Conservation (phyloP, 2,888 invertebrate species). For the Trachelus iudaicus region DNA sequence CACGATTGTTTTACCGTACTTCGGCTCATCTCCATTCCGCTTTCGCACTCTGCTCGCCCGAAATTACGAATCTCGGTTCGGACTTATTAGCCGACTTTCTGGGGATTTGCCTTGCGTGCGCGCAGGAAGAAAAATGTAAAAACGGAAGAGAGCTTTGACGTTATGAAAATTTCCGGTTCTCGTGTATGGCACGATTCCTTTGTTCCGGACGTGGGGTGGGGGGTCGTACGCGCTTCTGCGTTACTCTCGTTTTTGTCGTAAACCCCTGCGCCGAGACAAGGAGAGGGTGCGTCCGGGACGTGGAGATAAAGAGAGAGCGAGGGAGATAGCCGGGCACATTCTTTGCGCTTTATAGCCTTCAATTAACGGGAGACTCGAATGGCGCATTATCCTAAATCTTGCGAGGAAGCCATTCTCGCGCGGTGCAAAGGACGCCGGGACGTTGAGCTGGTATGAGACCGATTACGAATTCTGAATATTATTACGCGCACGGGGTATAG, state of each 20-base stretch:
- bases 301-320: neutral
- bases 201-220: conserved; percentile 16
- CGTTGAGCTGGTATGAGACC: neutral
- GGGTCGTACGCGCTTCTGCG: conserved; percentile 6
- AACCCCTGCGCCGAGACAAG: conserved; percentile 8
- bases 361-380: conserved; percentile 13
- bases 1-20: neutral
- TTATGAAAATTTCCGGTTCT: neutral
- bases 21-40: neutral
- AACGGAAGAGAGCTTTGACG: neutral
- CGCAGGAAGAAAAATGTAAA: neutral
- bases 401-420: conserved; percentile 1
- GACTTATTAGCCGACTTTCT: neutral
- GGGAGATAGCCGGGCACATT: conserved; percentile 5
- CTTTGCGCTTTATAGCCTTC: conserved; percentile 12
- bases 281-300: neutral
- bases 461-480: conserved; percentile 8
- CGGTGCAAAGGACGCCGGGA: neutral
- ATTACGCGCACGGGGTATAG: neutral
- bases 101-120: neutral
- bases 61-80: neutral
- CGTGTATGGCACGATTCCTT: neutral
- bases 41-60: neutral
- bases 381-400: conserved; percentile 14
- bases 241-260: conserved; percentile 14